A percentile compares a stretch with the other conserved stretches of the same genome.
phyloP scores from a whole-genome alignment of 2,888 invertebrate genomes.

The Mythimna albipuncta region DNA sequence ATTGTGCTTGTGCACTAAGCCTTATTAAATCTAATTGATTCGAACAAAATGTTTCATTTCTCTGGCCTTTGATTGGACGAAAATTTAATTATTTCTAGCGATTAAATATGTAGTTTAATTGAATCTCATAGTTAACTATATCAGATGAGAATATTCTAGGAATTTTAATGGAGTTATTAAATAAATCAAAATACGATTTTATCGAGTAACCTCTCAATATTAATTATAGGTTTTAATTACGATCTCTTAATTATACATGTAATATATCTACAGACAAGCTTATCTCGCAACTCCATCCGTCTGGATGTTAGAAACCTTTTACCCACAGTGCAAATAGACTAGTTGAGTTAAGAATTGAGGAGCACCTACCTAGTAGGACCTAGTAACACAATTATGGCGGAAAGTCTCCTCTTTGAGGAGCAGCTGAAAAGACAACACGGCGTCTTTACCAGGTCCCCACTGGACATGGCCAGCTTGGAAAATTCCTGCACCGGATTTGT shows the following conservation, averaged over 20 bases:
- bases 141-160: background rate
- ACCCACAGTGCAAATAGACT: background rate
- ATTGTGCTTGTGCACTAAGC: conserved; percentile 36
- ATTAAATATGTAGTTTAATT: conserved; percentile 21
- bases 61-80: background rate
- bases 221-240: background rate
- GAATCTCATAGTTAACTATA: conserved; percentile 4
- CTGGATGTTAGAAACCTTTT: background rate
- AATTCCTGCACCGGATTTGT: no score
- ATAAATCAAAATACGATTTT: conserved; percentile 16
- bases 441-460: no score
- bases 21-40: conserved; percentile 48
- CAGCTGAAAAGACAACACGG: no score
- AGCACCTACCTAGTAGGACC: background rate
- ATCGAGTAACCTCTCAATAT: background rate
- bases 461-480: no score
- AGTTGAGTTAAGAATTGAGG: background rate
- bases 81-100: conserved; percentile 12
- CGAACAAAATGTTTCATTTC: conserved; percentile 15
- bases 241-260: background rate
- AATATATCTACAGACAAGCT: background rate
- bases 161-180: conserved; percentile 11
- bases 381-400: no score
- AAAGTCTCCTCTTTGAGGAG: no score
- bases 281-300: no score